Evolutionary conservation across 2,113 vertebrate genomes (phyloP), one percentile per base, ranked within the genome.

Genomic region (Prolemur simus): DNA sequence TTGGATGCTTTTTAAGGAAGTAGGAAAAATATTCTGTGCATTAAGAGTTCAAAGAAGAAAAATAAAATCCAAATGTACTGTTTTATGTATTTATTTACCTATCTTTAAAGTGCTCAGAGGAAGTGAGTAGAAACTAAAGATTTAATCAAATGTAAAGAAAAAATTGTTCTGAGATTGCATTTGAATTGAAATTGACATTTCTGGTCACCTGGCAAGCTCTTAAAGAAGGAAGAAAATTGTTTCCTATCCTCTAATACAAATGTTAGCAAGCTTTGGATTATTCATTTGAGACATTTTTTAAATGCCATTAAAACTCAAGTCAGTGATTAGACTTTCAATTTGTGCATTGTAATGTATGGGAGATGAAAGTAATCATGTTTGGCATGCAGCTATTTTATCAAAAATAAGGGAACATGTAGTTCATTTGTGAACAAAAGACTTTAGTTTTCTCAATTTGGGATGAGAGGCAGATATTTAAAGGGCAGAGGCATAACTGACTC

Each of bases 391-490:
- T 86, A 32, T 60, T 95, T 85, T 85, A 89, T 94, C 12, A 69
- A 81, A 94, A 94, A 87, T 52, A 89, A 49, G 68, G 32, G 34
- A 73, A 90, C 37, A 52, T 7, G 49, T 4, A 63, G 25, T 49
- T 90, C 27, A 17, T 64, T 94, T 87, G 74, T 84, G 74, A 95
- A 56, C 49, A 89, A 81, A 94, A 95, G 74, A 92, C 21, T 82
- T 45, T 66, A 4, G 10, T 78, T 87, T 96, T 87, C 87, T 66
- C 29, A 71, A 9, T 64, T 54, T 91, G 54, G 42, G 13, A 45
- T 39, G 49, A 13, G 6, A 81, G 45, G 45, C 52, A 78, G 52
- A 89, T 15, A 47, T 1, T 88, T 52, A 64, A 34, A 91, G 37
- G 13, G 42, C 29, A 52, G 54, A 90, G 39, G 15, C 32, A 32